Base-by-base conservation (phyloP, 2,113 vertebrate species). In the Condylura cristata region DNA sequence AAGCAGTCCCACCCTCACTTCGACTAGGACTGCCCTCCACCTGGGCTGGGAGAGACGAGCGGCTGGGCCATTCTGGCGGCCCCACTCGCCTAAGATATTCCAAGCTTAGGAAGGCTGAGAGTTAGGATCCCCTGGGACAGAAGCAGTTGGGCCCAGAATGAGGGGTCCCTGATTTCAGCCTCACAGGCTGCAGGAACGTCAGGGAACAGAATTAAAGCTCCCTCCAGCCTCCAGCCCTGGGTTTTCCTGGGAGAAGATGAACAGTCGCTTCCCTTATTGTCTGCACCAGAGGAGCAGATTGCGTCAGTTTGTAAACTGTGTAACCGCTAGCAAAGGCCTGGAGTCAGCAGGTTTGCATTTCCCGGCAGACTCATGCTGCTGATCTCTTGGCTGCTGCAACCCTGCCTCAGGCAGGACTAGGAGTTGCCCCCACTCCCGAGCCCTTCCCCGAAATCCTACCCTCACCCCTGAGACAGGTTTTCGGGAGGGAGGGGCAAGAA, bases 271-370 rank as follows among this genome's bases (percentile, higher is more conserved):
- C 94, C 91, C 90, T 97, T 85, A 92, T 88, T 86, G 90, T 96
- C 94, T 97, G 96, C 93, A 96, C 95, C 94, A 84, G 56, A 96
- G 95, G 95, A 95, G 83, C 95, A 96, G 94, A 96, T 97, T 97
- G 97, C 71, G 2, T 97, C 96, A 96, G 96, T 97, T 96, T 96
- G 94, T 96, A 96, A 97, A 96, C 96, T 96, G 66, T 95, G 94
- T 94, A 95, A 91, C 80, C 1, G 2, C 84, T 93, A 30, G 48
- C 91, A 90, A 90, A 97, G 97, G 90, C 94, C 82, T 95, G 53
- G 66, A 96, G 95, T 97, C 97, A 97, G 97, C 97, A 95, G 93
- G 91, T 95, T 96, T 93, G 51, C 89, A 46, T 93, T 96, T 96
- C 95, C 97, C 84, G 12, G 94, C 83, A 94, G 96, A 85, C 65